Percentiles rank a stretch among this genome's conserved stretches.
These are phyloP conservation scores for Hetaerina titia DNA, from an alignment of 2,888 invertebrate genomes.

Conservation along the genomic window DNA sequence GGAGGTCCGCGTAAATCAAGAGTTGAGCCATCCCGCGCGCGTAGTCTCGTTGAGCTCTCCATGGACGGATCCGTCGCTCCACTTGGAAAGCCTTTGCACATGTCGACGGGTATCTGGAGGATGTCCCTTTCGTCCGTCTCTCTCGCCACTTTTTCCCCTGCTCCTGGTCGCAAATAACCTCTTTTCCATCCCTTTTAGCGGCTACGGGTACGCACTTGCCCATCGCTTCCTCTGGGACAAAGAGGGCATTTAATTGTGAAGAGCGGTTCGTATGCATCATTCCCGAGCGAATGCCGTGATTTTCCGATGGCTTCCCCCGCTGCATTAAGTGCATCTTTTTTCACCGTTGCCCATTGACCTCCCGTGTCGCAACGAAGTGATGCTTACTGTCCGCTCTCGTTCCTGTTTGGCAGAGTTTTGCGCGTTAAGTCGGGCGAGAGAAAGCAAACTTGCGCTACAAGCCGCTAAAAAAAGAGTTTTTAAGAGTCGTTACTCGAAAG, in stretches of 20 bases:
- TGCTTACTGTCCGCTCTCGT: not conserved
- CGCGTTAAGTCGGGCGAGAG: not conserved
- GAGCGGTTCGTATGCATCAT: not conserved
- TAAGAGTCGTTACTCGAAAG: not conserved
- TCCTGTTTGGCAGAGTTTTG: not conserved
- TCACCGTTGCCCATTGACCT: not conserved
- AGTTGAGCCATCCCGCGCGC: not conserved
- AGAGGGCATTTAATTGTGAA: not conserved
- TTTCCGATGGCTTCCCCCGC: not conserved
- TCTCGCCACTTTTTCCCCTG: not conserved
- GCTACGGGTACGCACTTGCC: not conserved
- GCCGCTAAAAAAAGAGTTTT: not conserved
- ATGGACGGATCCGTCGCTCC: not conserved
- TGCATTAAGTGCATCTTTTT: not conserved
- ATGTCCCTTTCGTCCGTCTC: not conserved
- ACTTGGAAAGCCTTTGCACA: not conserved
- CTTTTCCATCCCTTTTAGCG: not conserved
- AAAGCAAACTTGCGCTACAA: not conserved
- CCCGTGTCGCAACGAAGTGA: conserved; percentile 19
- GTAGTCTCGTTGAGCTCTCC: not conserved
- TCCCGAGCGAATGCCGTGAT: not conserved
- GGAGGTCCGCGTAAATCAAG: not conserved
- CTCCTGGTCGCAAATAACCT: not conserved
- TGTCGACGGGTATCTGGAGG: not conserved
- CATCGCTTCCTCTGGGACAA: not conserved